A percentile compares a stretch with the other conserved stretches of the same genome.
Evolutionary conservation across 30 jellyfish, hydroid and myxozoan species (phyloP).

Genomic region (Hydractinia echinata): DNA sequence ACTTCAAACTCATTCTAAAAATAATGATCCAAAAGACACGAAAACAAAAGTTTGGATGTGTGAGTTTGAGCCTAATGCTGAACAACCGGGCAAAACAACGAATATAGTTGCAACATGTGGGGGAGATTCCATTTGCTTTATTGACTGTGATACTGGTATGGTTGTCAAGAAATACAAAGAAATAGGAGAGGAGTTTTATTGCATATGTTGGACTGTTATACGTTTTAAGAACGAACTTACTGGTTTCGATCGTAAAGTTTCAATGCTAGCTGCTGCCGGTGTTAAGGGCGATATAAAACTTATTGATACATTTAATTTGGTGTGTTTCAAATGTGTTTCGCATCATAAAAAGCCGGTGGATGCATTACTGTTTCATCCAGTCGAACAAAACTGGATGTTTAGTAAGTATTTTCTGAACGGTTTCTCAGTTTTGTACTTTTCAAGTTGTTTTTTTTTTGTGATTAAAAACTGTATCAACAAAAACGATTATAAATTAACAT

Average conservation of each 20-base stretch:
- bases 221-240: slow-evolving; percentile 26
- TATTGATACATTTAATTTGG: slow-evolving; percentile 77
- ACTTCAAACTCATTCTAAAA: slow-evolving; percentile 84
- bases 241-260: slow-evolving; percentile 32
- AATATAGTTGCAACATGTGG: slow-evolving; percentile 95
- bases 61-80: slow-evolving; percentile 88
- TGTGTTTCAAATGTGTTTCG: slow-evolving; percentile 77
- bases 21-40: slow-evolving; percentile 90
- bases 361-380: slow-evolving; percentile 90
- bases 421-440: too few relatives aligned
- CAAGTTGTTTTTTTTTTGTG: too few relatives aligned
- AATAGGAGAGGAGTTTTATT: slow-evolving; percentile 84
- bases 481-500: too few relatives aligned
- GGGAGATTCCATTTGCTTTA: slow-evolving; percentile 96
- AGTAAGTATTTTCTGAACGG: slow-evolving; percentile 47
- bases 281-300: slow-evolving; percentile 83
- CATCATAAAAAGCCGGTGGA: slow-evolving; percentile 95
- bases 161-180: slow-evolving; percentile 83
- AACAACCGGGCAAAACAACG: slow-evolving; percentile 77
- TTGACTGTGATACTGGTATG: slow-evolving; percentile 73
- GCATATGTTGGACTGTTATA: slow-evolving; percentile 88
- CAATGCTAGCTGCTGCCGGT: slow-evolving; percentile 92
- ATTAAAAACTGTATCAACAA: too few relatives aligned
- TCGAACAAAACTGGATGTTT: slow-evolving; percentile 73
- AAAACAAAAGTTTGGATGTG: slow-evolving; percentile 99